These are phyloP conservation scores for Chrysoperla carnea DNA, from an alignment of 1,140 invertebrate species.

Conservation along the genomic window DNA sequence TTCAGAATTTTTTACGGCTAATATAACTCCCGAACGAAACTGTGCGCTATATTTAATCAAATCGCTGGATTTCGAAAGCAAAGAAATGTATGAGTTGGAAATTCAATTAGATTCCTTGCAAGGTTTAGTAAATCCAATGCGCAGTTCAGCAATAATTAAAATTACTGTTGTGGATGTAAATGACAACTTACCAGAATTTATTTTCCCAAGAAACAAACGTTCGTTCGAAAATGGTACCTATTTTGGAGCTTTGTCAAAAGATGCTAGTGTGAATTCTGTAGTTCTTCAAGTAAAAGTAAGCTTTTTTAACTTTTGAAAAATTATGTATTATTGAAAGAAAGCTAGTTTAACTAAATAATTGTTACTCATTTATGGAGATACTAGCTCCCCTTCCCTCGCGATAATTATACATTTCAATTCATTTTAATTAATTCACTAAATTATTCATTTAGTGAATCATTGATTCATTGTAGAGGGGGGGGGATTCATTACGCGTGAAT, in stretches of 20 bases:
- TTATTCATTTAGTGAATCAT: too few species aligned
- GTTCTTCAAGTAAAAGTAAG: constrained; percentile 41
- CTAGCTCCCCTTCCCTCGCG: background rate
- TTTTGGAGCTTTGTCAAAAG: constrained; percentile 50
- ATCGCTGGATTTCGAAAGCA: constrained; percentile 55
- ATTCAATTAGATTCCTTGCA: constrained; percentile 55
- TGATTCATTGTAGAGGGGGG: too few species aligned
- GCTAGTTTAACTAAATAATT: constrained; percentile 3
- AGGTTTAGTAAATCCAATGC: constrained; percentile 55
- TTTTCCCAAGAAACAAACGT: constrained; percentile 34
- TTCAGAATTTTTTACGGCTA: constrained; percentile 50
- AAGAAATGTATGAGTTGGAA: constrained; percentile 53
- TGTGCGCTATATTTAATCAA: constrained; percentile 55
- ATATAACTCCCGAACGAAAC: constrained; percentile 55
- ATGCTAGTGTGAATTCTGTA: constrained; percentile 49
- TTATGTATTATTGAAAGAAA: constrained; percentile 1
- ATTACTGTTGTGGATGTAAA: constrained; percentile 74
- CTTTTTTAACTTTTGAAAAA: constrained; percentile 23
- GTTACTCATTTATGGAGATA: constrained; percentile 4
- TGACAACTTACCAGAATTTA: constrained; percentile 68
- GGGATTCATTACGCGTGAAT: too few species aligned
- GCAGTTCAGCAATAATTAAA: constrained; percentile 53
- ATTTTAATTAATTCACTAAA: too few species aligned
- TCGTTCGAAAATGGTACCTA: constrained; percentile 34
- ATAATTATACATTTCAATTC: constrained; percentile 3